These are phyloP conservation scores for Cenopis cana DNA, from an alignment of 2,888 invertebrate species.

Conservation along the genomic window DNA sequence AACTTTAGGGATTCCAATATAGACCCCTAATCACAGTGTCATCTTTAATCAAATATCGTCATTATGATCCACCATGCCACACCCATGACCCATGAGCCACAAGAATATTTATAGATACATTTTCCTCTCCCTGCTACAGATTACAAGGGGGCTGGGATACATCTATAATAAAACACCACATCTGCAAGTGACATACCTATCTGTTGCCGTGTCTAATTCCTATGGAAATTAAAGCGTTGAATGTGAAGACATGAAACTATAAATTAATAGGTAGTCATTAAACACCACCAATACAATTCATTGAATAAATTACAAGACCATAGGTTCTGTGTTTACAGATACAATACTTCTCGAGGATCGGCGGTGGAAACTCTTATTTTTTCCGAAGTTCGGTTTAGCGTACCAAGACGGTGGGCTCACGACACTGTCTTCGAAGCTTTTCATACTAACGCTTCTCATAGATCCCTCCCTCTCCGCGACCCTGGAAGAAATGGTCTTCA, in stretches of 20 bases:
- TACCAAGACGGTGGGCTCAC: constrained; percentile 83
- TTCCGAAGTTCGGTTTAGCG: constrained; percentile 80
- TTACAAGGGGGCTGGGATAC: no score
- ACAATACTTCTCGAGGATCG: constrained; percentile 67
- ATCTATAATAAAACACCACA: no score
- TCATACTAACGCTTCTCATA: constrained; percentile 65
- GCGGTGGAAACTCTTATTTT: constrained; percentile 77
- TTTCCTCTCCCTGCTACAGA: no score
- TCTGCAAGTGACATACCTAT: neutral
- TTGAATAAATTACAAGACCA: constrained; percentile 46
- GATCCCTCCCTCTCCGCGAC: constrained; percentile 68
- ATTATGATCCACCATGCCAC: no score
- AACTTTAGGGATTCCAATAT: no score
- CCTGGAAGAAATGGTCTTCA: constrained; percentile 69
- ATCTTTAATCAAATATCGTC: no score
- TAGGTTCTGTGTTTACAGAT: constrained; percentile 60
- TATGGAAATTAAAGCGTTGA: neutral
- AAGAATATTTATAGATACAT: no score
- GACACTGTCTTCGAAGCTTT: constrained; percentile 69
- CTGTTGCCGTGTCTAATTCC: neutral
- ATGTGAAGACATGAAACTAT: neutral
- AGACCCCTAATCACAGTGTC: no score
- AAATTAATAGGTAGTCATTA: neutral
- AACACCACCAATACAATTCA: neutral
- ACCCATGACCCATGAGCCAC: no score